phyloP scores from a whole-genome alignment of 2,113 vertebrate genomes.

The Chloropsis hardwickii region DNA sequence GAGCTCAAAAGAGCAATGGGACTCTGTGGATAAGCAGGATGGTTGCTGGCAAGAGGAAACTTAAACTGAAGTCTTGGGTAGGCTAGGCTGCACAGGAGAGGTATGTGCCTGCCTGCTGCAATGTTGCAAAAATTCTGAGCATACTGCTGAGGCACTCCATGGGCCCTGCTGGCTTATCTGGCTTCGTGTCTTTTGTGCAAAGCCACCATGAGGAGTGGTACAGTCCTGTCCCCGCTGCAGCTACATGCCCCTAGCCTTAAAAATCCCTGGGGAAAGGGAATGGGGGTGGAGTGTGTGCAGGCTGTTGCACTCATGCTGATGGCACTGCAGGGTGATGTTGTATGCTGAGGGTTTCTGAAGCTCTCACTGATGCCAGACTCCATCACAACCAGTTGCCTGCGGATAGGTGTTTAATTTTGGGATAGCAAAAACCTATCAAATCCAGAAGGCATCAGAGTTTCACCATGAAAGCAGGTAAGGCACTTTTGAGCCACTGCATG shows the following conservation, averaged over 20 bases:
- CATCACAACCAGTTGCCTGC: not conserved
- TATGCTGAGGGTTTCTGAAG: fast-evolving
- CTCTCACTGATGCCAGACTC: not conserved
- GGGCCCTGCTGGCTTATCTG: not conserved
- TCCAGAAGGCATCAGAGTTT: not conserved
- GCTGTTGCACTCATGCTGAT: fast-evolving
- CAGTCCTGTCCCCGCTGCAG: not conserved
- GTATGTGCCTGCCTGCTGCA: not conserved
- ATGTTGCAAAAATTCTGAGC: not conserved
- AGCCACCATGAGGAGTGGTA: not conserved
- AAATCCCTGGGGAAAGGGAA: not conserved
- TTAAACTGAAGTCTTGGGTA: not conserved
- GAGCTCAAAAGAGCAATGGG: not conserved
- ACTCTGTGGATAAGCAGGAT: fast-evolving
- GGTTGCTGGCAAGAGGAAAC: not conserved
- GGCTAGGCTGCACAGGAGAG: not conserved
- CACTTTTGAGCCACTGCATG: not conserved
- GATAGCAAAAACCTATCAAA: not conserved
- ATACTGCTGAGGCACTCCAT: not conserved
- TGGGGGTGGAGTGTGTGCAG: fast-evolving
- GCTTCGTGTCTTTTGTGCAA: not conserved
- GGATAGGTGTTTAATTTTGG: not conserved
- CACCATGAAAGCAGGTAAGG: not conserved
- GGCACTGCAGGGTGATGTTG: fast-evolving
- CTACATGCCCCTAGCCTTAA: not conserved